Evolutionary conservation across 1,140 invertebrate genomes (phyloP).

Genomic region (Eufriesea mexicana): DNA sequence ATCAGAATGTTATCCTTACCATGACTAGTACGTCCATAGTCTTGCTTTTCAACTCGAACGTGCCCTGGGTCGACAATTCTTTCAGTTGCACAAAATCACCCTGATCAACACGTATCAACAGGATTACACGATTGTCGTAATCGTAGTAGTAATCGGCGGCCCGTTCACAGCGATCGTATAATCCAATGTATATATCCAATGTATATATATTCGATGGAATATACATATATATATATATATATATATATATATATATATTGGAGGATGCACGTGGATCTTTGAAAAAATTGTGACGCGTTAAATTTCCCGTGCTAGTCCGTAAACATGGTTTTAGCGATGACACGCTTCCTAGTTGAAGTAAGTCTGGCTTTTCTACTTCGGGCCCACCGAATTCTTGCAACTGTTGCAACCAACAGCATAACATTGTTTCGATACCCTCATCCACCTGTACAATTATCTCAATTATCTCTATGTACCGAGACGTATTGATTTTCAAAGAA

Average conservation of each 20-base stretch:
- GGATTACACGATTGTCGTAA: no score
- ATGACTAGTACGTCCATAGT: slow-evolving; percentile 90
- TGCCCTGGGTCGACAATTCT: slow-evolving; percentile 84
- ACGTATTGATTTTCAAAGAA: background rate
- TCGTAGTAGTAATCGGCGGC: no score
- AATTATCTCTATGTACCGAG: no score
- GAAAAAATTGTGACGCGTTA: slow-evolving; percentile 85
- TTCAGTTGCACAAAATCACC: slow-evolving; percentile 94
- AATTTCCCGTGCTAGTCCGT: slow-evolving; percentile 84
- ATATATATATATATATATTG: no score
- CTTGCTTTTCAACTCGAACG: slow-evolving; percentile 90
- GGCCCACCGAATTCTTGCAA: slow-evolving; percentile 90
- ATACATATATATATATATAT: no score
- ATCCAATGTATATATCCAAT: no score
- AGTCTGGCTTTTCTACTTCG: slow-evolving; percentile 91
- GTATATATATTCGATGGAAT: no score
- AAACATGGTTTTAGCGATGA: slow-evolving; percentile 85
- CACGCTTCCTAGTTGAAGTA: slow-evolving; percentile 88
- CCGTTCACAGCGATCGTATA: no score
- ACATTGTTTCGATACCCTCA: slow-evolving; percentile 91
- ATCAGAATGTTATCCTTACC: slow-evolving; percentile 80
- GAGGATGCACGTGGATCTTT: slow-evolving; percentile 87
- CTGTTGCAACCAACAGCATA: slow-evolving; percentile 91
- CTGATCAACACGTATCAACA: slow-evolving; percentile 78
- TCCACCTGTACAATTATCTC: slow-evolving; percentile 84